Evolutionary conservation across 2,888 invertebrate genomes (phyloP), one percentile per base, ranked within the genome.

Genomic region (Caenorhabditis afra): DNA sequence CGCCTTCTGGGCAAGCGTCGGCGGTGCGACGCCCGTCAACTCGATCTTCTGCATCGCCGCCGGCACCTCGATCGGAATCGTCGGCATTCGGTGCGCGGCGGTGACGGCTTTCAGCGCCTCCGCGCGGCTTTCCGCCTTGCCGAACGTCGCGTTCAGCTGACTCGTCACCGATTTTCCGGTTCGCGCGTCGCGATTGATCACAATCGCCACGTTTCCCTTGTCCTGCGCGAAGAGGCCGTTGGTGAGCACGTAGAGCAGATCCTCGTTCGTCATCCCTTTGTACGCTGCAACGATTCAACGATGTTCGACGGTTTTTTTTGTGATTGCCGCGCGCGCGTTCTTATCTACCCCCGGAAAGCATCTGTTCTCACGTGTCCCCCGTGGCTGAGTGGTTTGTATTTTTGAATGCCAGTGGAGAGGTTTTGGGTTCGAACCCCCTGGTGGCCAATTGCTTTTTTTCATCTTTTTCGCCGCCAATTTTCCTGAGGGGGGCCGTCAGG

Each of bases 221-320:
- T 71, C 16, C n/a, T 71, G 71, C 16, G 62, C 55, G 50, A 55
- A 71, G 5, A 71, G 49, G 7, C 71, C 71, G 50, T 71, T 71
- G 41, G 55, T 44, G 23, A 71, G 57, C 7, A 71, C 50, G 44
- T 53, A 71, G 1, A 64, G 49, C 22, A 71, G 37, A n/a, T 71
- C 71, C n/a, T 62, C 62, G 47, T 61, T 62, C 2, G 62, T 45
- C 55, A 71, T 52, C 14, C n/a, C 20, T 55, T 64, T 62, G 57
- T 71, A 16, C 0, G 71, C 71, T 71, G 71, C 0, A 71, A 71
- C n/a, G n/a, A n/a, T n/a, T 8, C 10, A 44, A 14, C 12, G 14
- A 11, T 22, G 39, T n/a, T n/a, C n/a, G 37, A 37, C 37, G 37
- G 5, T 37, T 37, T 37, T 37, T 11, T 37, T 37, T n/a, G n/a